Percentiles rank a stretch among this genome's conserved stretches.
These are phyloP conservation scores for Hylomyscus alleni DNA, from an alignment of 2,797 vertebrate species.

Conservation along the genomic window DNA sequence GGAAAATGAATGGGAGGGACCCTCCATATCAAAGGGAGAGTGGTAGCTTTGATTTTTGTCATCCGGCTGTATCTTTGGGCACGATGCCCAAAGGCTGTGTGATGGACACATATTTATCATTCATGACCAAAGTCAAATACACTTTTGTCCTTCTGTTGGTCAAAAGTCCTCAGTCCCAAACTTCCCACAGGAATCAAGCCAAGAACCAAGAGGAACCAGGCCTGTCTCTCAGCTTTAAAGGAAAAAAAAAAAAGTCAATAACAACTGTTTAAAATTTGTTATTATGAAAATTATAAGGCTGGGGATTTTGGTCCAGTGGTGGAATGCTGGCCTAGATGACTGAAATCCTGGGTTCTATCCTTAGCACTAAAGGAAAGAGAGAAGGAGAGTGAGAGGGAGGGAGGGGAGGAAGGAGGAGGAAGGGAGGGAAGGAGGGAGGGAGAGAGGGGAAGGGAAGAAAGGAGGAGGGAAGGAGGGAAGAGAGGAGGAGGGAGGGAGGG, in stretches of 20 bases:
- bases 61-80: neutral
- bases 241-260: neutral
- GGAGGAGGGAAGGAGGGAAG: accelerated
- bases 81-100: neutral
- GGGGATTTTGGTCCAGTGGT: neutral
- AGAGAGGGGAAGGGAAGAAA: accelerated
- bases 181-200: neutral
- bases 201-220: neutral
- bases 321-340: neutral
- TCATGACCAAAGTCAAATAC: neutral
- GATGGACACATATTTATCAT: neutral
- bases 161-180: neutral
- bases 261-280: neutral
- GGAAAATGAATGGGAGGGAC: neutral
- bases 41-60: neutral
- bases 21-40: neutral
- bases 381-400: neutral
- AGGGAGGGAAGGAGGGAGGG: accelerated
- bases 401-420: too few species aligned
- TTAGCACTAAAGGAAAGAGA: neutral
- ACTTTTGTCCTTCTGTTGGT: neutral
- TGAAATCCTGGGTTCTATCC: neutral
- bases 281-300: neutral
- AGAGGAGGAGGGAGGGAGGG: too few species aligned
- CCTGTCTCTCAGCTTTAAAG: neutral